Evolutionary conservation across 2,888 invertebrate genomes (phyloP).

Genomic region (Tanypteryx hageni): DNA sequence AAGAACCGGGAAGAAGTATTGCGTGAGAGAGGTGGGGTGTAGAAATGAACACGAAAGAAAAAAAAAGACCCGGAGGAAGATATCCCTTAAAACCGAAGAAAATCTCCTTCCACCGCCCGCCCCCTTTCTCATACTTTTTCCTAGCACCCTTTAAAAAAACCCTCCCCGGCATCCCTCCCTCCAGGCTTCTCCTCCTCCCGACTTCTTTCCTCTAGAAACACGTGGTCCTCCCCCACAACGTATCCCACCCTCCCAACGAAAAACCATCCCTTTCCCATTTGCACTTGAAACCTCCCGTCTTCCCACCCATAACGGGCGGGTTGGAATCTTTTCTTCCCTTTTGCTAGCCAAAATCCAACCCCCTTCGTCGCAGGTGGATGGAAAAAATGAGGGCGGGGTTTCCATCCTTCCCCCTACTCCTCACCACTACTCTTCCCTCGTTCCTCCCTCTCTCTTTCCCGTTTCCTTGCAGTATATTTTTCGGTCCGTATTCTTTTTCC

Average conservation of each 20-base stretch:
- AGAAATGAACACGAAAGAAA: not conserved
- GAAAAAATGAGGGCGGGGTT: not conserved
- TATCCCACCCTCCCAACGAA: not conserved
- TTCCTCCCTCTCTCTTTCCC: not conserved
- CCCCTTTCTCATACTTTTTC: not conserved
- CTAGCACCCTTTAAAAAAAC: not conserved
- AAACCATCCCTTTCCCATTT: conserved; percentile 3
- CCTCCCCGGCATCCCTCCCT: no score
- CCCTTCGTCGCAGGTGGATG: conserved; percentile 19
- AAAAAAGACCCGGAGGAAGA: not conserved
- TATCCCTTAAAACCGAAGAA: not conserved
- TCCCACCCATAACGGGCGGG: not conserved
- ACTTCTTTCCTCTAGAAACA: not conserved
- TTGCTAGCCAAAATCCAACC: not conserved
- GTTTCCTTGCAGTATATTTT: not conserved
- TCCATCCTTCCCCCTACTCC: not conserved
- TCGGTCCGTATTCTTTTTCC: not conserved
- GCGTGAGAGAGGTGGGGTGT: not conserved
- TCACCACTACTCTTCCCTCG: not conserved
- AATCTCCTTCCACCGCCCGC: not conserved
- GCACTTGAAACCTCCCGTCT: not conserved
- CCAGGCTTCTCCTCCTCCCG: no score
- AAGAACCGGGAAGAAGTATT: no score
- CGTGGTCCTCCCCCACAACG: conserved; percentile 28
- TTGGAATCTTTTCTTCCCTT: not conserved